Conservation (phyloP, 2,113 vertebrate species). For the Microcebus tavaratra region DNA sequence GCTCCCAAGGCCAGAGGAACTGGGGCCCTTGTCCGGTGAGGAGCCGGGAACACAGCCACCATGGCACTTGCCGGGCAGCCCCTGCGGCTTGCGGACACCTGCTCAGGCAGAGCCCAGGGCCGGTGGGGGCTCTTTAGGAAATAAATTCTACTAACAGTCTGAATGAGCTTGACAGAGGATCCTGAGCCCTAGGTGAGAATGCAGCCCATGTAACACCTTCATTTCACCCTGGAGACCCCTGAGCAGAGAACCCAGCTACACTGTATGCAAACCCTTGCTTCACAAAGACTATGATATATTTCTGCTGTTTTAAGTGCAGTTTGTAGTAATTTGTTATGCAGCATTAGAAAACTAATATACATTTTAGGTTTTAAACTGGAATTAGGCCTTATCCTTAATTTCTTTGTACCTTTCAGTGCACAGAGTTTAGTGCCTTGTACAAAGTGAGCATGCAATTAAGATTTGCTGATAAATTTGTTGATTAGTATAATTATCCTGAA, state of each 20-base stretch:
- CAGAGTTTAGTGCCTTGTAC: not conserved
- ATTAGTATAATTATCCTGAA: not conserved
- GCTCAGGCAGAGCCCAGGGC: too few species aligned
- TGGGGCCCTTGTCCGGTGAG: too few species aligned
- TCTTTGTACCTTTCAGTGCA: not conserved
- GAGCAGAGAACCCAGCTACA: not conserved
- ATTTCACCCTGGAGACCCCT: not conserved
- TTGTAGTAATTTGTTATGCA: not conserved
- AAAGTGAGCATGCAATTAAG: not conserved
- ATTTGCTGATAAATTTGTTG: not conserved
- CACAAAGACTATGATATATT: not conserved
- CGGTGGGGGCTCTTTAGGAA: not conserved
- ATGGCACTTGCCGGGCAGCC: too few species aligned
- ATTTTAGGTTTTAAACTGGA: constrained; percentile 22
- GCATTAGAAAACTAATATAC: not conserved
- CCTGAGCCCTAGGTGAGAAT: not conserved
- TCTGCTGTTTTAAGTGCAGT: not conserved
- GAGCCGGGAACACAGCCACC: too few species aligned
- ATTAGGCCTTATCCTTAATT: constrained; percentile 11
- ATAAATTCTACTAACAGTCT: not conserved
- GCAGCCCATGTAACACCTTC: not conserved
- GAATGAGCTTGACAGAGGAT: not conserved
- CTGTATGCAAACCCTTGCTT: not conserved
- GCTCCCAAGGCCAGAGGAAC: too few species aligned
- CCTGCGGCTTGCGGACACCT: too few species aligned